Evolutionary conservation across 2,888 invertebrate species (phyloP).

Genomic region (Cheilosia urbana): DNA sequence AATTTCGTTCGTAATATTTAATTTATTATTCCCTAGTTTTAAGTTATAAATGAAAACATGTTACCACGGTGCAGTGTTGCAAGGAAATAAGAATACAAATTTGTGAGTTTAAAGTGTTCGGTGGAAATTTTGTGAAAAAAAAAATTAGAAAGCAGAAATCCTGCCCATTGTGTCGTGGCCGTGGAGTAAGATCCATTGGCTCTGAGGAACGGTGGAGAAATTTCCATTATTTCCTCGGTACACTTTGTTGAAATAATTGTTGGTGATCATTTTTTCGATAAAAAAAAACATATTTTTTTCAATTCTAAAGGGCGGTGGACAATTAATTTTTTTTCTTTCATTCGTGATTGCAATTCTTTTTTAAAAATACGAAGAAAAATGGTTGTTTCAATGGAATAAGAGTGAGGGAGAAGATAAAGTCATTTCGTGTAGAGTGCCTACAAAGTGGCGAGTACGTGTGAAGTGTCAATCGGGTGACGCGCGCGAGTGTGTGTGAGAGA

Average conservation of each 20-base stretch:
- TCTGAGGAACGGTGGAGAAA: conserved; percentile 23
- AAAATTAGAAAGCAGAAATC: conserved; percentile 58
- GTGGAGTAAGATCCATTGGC: conserved; percentile 1
- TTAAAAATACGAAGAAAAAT: conserved; percentile 67
- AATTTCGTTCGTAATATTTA: conserved; percentile 53
- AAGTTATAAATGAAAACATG: conserved; percentile 54
- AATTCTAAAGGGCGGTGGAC: conserved; percentile 41
- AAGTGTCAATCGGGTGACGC: conserved; percentile 60
- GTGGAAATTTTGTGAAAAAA: conserved; percentile 46
- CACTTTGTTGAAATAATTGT: conserved; percentile 22
- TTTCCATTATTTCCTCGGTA: conserved; percentile 27
- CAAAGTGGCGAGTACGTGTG: conserved; percentile 33
- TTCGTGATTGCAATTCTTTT: conserved; percentile 52
- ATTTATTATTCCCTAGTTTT: conserved; percentile 61
- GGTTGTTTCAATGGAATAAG: conserved; percentile 47
- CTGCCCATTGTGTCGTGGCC: conserved; percentile 22
- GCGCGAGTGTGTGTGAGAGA: conserved; percentile 30
- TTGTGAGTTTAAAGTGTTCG: conserved; percentile 46
- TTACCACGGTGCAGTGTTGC: conserved; percentile 47
- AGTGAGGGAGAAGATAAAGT: conserved; percentile 43
- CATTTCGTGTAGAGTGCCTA: conserved; percentile 44
- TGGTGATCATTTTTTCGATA: conserved; percentile 28
- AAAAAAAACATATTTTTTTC: conserved; percentile 24
- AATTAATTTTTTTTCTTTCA: conserved; percentile 25
- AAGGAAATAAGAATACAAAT: conserved; percentile 18